Conservation (phyloP, 2,888 invertebrate species). For the Siphlonurus alternatus region DNA sequence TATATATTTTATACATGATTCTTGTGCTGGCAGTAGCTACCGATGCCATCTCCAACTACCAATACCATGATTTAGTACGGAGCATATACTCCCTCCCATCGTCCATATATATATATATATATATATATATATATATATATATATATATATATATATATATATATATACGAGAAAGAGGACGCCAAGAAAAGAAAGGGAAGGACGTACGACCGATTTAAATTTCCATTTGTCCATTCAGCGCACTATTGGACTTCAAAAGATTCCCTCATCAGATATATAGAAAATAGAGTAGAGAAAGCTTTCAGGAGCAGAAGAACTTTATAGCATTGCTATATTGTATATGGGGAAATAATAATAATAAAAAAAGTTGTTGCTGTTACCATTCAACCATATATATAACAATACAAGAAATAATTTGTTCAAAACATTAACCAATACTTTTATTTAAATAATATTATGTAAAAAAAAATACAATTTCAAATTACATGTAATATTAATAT, state of each 20-base stretch:
- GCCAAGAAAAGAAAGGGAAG: neutral
- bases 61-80: neutral
- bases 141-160: no score
- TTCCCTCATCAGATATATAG: neutral
- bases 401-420: no score
- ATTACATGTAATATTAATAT: no score
- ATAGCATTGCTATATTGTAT: no score
- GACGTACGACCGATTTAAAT: neutral
- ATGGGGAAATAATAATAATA: no score
- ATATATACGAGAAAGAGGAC: no score
- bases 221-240: conserved; percentile 4
- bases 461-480: no score
- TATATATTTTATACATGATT: neutral
- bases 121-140: no score
- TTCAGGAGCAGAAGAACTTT: neutral
- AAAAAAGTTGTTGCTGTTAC: no score
- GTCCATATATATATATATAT: neutral
- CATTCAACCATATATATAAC: no score
- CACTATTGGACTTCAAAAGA: conserved; percentile 2
- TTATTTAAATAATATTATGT: no score
- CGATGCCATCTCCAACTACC: neutral
- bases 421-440: no score
- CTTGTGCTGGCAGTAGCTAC: neutral
- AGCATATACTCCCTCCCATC: neutral
- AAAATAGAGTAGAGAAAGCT: neutral